Evolutionary conservation across 2,888 invertebrate genomes (phyloP).

Genomic region (Timema podura): DNA sequence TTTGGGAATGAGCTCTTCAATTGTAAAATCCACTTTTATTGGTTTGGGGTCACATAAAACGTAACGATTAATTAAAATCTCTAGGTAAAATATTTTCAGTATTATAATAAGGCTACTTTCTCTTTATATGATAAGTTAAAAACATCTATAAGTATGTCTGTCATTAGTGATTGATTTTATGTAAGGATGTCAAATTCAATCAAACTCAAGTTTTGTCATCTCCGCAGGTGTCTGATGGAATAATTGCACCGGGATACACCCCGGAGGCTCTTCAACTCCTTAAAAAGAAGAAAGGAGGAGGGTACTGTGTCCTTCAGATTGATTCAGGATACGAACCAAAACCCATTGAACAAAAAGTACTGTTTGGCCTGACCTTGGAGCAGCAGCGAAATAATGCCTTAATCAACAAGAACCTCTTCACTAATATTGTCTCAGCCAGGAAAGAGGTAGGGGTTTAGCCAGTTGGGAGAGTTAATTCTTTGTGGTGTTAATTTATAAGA

Average conservation of each 20-base stretch:
- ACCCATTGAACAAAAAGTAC: slow-evolving; percentile 71
- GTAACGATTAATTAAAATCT: too few species aligned
- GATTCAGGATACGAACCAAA: slow-evolving; percentile 81
- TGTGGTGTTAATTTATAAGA: neutral
- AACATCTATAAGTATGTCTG: too few species aligned
- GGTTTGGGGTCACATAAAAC: too few species aligned
- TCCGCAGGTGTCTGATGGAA: slow-evolving; percentile 89
- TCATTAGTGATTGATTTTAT: too few species aligned
- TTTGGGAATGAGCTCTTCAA: too few species aligned
- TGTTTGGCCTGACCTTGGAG: slow-evolving; percentile 81
- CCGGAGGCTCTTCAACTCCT: slow-evolving; percentile 78
- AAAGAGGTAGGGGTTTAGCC: slow-evolving; percentile 14
- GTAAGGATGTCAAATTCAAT: too few species aligned
- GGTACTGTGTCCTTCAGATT: slow-evolving; percentile 55
- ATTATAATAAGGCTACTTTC: too few species aligned
- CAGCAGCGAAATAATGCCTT: slow-evolving; percentile 86
- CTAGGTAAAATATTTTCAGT: too few species aligned
- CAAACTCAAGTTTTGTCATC: too few species aligned
- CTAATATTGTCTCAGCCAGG: slow-evolving; percentile 68
- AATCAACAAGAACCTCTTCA: slow-evolving; percentile 72
- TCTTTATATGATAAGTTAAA: too few species aligned
- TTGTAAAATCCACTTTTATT: too few species aligned
- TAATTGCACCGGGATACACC: slow-evolving; percentile 90
- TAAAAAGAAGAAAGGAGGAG: slow-evolving; percentile 76
- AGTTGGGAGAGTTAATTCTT: neutral